phyloP scores from a whole-genome alignment of 2,113 vertebrate species.

The Callopanchax toddi region DNA sequence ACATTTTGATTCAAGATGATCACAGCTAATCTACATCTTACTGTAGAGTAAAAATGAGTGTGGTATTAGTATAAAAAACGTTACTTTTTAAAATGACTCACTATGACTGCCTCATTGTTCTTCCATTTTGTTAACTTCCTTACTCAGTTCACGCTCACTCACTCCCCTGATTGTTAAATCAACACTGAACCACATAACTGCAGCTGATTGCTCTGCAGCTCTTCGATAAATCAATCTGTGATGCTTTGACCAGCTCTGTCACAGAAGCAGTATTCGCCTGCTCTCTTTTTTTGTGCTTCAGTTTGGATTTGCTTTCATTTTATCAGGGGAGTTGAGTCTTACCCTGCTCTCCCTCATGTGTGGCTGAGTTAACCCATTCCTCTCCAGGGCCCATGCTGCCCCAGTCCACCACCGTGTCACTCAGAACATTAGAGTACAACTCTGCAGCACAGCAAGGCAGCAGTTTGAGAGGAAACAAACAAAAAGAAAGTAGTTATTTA shows the following conservation, averaged over 20 bases:
- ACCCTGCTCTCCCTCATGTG: constrained; percentile 60
- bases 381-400: constrained; percentile 72
- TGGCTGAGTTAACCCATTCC: constrained; percentile 66
- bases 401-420: constrained; percentile 76
- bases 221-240: no score
- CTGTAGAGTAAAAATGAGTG: no score
- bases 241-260: no score
- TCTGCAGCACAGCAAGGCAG: constrained; percentile 71
- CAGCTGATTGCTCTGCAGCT: no score
- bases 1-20: no score
- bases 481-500: constrained; percentile 42
- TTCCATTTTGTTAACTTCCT: neutral
- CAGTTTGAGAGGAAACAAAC: constrained; percentile 58
- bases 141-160: constrained; percentile 24
- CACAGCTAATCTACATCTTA: no score
- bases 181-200: constrained; percentile 10
- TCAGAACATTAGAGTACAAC: constrained; percentile 79
- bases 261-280: no score
- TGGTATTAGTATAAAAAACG: no score
- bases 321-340: constrained; percentile 52
- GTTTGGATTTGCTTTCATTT: neutral
- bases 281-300: constrained; percentile 3
- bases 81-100: no score
- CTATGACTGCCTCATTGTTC: neutral
- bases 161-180: constrained; percentile 25